phyloP scores from a whole-genome alignment of 2,113 vertebrate genomes.

The Pheucticus melanocephalus region DNA sequence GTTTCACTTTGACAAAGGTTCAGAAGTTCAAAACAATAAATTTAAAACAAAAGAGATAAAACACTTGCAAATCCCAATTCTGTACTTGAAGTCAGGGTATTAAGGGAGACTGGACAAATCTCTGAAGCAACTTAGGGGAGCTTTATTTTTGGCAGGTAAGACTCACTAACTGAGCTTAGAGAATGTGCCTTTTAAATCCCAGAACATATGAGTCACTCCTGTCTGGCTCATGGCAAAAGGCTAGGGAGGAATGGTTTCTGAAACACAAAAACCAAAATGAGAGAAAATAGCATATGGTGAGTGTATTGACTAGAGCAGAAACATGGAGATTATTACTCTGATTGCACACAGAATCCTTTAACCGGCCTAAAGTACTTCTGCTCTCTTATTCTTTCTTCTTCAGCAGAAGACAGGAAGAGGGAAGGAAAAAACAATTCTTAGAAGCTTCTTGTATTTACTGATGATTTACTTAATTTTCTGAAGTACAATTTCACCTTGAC shows the following conservation, averaged over 20 bases:
- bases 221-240: background rate
- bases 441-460: background rate
- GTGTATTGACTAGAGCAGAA: background rate
- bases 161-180: background rate
- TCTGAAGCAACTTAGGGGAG: background rate
- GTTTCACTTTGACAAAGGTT: background rate
- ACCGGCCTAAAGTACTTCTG: background rate
- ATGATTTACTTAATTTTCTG: background rate
- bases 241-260: background rate
- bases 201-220: slow-evolving; percentile 28
- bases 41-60: background rate
- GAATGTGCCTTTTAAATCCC: slow-evolving; percentile 19
- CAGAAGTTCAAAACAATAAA: background rate
- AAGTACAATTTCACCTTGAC: background rate
- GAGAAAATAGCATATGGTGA: background rate
- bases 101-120: background rate
- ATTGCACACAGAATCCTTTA: background rate
- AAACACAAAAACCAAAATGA: background rate
- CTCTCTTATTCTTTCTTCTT: background rate
- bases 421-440: background rate
- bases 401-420: background rate
- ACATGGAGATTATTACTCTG: background rate
- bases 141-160: slow-evolving; percentile 15
- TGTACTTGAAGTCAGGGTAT: background rate
- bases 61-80: background rate